Evolutionary conservation across 1,140 invertebrate genomes (phyloP).

Genomic region (Ceratosolen solmsi): DNA sequence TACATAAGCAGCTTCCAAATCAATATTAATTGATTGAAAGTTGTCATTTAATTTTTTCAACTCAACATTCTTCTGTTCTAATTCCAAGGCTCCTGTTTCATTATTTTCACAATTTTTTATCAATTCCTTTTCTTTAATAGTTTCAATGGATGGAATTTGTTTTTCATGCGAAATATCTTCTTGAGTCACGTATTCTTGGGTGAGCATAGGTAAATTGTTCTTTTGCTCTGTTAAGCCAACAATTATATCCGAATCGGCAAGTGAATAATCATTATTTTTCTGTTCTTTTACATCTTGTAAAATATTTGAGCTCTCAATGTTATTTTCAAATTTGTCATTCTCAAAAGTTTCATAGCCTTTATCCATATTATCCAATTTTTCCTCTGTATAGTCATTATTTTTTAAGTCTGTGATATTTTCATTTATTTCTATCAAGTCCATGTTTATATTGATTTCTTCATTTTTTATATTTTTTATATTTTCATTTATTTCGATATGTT

Average conservation of each 20-base stretch:
- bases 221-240: neutral
- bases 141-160: neutral
- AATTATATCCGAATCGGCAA: neutral
- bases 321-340: neutral
- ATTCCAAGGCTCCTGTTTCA: neutral
- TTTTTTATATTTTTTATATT: neutral
- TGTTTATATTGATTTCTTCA: neutral
- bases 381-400: neutral
- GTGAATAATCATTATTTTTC: neutral
- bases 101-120: constrained; percentile 14
- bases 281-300: neutral
- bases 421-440: neutral
- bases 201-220: neutral
- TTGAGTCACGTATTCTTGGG: neutral
- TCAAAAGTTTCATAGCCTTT: neutral
- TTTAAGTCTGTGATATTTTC: neutral
- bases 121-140: neutral
- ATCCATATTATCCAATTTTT: neutral
- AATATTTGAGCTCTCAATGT: neutral
- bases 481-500: constrained; percentile 20
- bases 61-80: neutral
- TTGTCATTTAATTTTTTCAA: constrained; percentile 35
- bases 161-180: constrained; percentile 13
- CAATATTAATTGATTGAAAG: neutral
- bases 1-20: neutral